Percentiles rank a stretch among this genome's conserved stretches.
phyloP scores from a whole-genome alignment of 2,888 invertebrate genomes.

The Brenthis daphne region DNA sequence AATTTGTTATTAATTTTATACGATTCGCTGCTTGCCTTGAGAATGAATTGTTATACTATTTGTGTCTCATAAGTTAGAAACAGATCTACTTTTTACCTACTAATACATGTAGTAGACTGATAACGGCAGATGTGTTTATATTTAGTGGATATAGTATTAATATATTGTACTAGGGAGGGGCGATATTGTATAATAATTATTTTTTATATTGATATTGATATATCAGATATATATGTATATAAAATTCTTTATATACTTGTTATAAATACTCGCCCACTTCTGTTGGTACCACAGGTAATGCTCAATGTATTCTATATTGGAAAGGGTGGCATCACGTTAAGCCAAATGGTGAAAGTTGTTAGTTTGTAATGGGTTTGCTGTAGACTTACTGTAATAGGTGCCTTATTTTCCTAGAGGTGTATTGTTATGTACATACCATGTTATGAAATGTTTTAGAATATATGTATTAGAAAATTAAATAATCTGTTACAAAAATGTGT shows the following conservation, averaged over 20 bases:
- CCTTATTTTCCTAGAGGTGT: constrained; percentile 74
- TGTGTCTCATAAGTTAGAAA: constrained; percentile 28
- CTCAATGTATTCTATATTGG: constrained; percentile 67
- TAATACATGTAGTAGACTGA: constrained; percentile 40
- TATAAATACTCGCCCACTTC: constrained; percentile 5
- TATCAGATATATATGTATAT: background rate
- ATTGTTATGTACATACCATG: constrained; percentile 79
- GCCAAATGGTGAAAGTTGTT: constrained; percentile 64
- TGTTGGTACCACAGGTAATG: constrained; percentile 49
- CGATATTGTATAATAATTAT: constrained; percentile 5
- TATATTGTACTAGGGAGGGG: constrained; percentile 10
- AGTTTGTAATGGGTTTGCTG: constrained; percentile 49
- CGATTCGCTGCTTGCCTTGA: constrained; percentile 23
- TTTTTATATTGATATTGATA: background rate
- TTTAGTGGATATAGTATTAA: constrained; percentile 21
- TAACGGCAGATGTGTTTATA: constrained; percentile 29
- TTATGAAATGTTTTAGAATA: constrained; percentile 74
- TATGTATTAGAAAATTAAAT: constrained; percentile 68
- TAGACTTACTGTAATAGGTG: constrained; percentile 58
- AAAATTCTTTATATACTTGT: no score
- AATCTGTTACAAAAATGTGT: constrained; percentile 62
- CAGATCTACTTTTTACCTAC: constrained; percentile 33
- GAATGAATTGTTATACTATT: constrained; percentile 22
- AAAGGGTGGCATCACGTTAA: constrained; percentile 54
- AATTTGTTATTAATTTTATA: constrained; percentile 20